Conservation (phyloP, 2,113 vertebrate species). For the Hymenochirus boettgeri region DNA sequence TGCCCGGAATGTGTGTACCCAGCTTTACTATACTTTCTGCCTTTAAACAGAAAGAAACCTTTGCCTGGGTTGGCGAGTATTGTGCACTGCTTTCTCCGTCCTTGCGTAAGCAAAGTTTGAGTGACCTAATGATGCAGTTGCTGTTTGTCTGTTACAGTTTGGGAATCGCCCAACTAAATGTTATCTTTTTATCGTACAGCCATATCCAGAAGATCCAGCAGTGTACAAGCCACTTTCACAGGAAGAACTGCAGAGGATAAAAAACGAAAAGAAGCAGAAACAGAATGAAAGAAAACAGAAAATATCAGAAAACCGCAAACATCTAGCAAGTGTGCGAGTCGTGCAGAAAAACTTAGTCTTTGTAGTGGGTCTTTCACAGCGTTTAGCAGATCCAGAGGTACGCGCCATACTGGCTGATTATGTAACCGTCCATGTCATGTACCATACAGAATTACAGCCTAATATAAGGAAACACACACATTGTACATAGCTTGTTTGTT, state of each 20-base stretch:
- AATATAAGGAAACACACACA: no score
- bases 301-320: constrained; percentile 98
- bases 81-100: no score
- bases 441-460: no score
- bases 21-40: no score
- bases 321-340: constrained; percentile 94
- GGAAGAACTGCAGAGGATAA: constrained; percentile 98
- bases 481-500: no score
- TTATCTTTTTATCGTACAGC: constrained; percentile 59
- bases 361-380: constrained; percentile 94
- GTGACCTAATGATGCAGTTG: no score
- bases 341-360: constrained; percentile 98
- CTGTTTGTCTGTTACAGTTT: no score
- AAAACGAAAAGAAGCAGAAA: constrained; percentile 99
- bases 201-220: constrained; percentile 97
- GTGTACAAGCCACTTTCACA: constrained; percentile 98
- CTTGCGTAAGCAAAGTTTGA: no score
- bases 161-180: not conserved
- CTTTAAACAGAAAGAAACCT: no score
- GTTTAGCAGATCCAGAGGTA: constrained; percentile 95
- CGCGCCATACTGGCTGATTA: constrained; percentile 44
- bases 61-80: no score
- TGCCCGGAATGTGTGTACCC: no score
- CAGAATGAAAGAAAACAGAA: constrained; percentile 99
- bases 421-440: no score